Evolutionary conservation across 2,888 invertebrate genomes (phyloP), one percentile per base, ranked within the genome.

Genomic region (Morpho deidamia): DNA sequence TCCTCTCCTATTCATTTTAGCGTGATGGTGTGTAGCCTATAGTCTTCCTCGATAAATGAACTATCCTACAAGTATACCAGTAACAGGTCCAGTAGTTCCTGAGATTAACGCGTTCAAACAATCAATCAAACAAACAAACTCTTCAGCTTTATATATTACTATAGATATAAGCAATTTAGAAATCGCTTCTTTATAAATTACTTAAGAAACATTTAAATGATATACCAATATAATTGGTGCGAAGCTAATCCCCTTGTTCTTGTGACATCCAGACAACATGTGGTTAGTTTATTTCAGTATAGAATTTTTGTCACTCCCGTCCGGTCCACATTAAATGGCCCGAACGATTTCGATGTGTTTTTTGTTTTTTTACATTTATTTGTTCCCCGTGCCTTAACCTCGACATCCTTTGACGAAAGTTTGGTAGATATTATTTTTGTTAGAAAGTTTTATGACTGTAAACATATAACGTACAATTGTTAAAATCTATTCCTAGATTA

Each of bases 261-360:
- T 62, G 66, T 83, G 85, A 88, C 81, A 75, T 72, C 67, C 72
- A 75, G 71, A 67, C 82, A 81, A 66, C 87, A 88, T 87, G 83
- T 89, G 89, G 77, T 77, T 74, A 71, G 84, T 82, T 84, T 87
- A 88, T 88, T 88, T 89, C 86, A 87, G 87, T 79, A 72, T 74
- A 70, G 73, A 81, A 87, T 83, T 88, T 87, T 89, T 87, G 89
- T 88, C 82, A 82, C 81, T 79, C 81, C 78, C 88, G 89, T 89
- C 89, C 89, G 88, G 89, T 86, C 74, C 78, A 77, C 74, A 74
- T 81, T 87, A 88, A 89, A 89, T 89, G 89, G 85, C 78, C 89
- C 89, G 89, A 74, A 77, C 80, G 72, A 84, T 83, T 85, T 82
- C 77, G 80, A 78, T 72, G 78, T 76, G 72, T 71, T 70, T 72